phyloP scores from a whole-genome alignment of 1,140 invertebrate genomes.

The Carcinoscorpius rotundicauda region DNA sequence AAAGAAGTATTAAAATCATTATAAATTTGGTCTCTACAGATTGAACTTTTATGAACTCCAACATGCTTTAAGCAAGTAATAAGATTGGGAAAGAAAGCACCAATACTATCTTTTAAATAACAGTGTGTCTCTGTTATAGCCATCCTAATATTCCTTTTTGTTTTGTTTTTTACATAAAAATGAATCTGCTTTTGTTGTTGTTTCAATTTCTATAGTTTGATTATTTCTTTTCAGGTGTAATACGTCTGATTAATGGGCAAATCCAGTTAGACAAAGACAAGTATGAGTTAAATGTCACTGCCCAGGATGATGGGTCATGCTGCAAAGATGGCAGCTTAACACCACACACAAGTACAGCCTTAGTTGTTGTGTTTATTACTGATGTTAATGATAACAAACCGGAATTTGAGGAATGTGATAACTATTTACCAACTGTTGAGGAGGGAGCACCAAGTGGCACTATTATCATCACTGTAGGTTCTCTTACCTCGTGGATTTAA shows the following conservation, averaged over 20 bases:
- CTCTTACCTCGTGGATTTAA: slow-evolving; percentile 16
- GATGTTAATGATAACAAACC: slow-evolving; percentile 93
- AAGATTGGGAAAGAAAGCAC: no score
- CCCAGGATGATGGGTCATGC: slow-evolving; percentile 82
- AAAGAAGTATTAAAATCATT: no score
- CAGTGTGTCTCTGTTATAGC: no score
- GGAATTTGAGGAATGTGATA: slow-evolving; percentile 79
- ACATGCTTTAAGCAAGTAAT: no score
- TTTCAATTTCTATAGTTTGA: no score
- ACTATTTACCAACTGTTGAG: slow-evolving; percentile 73
- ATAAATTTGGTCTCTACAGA: no score
- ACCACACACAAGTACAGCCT: slow-evolving; percentile 79
- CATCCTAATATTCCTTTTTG: no score
- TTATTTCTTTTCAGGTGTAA: slow-evolving; percentile 49
- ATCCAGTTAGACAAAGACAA: slow-evolving; percentile 64
- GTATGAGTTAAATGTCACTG: slow-evolving; percentile 85
- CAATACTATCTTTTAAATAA: no score
- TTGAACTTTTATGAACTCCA: no score
- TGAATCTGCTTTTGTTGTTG: no score
- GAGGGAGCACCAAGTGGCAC: slow-evolving; percentile 85
- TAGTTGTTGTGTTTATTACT: slow-evolving; percentile 88
- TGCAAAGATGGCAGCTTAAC: slow-evolving; percentile 70
- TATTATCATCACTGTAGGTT: slow-evolving; percentile 54
- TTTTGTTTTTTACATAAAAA: no score
- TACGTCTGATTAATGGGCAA: slow-evolving; percentile 67